phyloP scores from a whole-genome alignment of 2,113 vertebrate genomes.

The Ceyx margarethae region DNA sequence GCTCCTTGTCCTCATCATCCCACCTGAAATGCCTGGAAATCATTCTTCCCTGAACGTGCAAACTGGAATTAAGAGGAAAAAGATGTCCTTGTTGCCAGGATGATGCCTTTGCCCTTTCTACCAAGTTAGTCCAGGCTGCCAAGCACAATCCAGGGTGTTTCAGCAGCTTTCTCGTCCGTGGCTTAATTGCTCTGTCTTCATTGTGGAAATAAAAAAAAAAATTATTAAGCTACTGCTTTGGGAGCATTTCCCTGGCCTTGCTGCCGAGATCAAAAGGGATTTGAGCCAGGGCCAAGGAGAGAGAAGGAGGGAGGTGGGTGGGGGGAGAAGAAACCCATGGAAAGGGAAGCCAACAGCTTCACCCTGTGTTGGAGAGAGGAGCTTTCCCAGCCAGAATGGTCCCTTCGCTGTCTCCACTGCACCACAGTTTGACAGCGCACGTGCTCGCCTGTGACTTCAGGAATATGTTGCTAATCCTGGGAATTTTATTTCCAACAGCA shows the following conservation, averaged over 20 bases:
- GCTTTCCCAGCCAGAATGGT: neutral
- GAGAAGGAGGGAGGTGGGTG: neutral
- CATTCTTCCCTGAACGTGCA: neutral
- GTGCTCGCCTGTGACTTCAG: neutral
- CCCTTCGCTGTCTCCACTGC: fast-evolving
- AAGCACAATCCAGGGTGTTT: neutral
- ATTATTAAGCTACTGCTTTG: neutral
- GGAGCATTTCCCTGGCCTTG: neutral
- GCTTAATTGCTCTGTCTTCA: neutral
- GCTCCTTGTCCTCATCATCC: neutral
- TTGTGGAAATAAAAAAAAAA: neutral
- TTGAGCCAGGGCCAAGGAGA: neutral
- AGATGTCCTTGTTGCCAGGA: neutral
- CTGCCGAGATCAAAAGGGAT: neutral
- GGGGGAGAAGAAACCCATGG: neutral
- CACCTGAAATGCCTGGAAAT: neutral
- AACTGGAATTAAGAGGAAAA: neutral
- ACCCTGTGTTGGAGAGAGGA: fast-evolving
- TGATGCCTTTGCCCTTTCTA: neutral
- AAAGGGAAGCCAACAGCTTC: neutral
- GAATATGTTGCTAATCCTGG: conserved; percentile 41
- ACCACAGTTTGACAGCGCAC: fast-evolving
- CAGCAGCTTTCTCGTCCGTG: fast-evolving
- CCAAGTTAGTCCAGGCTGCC: neutral
- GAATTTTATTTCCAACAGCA: neutral